Percentiles rank a stretch among this genome's conserved stretches.
Evolutionary conservation across 2,113 vertebrate species (phyloP).

Genomic region (Hoplias malabaricus): DNA sequence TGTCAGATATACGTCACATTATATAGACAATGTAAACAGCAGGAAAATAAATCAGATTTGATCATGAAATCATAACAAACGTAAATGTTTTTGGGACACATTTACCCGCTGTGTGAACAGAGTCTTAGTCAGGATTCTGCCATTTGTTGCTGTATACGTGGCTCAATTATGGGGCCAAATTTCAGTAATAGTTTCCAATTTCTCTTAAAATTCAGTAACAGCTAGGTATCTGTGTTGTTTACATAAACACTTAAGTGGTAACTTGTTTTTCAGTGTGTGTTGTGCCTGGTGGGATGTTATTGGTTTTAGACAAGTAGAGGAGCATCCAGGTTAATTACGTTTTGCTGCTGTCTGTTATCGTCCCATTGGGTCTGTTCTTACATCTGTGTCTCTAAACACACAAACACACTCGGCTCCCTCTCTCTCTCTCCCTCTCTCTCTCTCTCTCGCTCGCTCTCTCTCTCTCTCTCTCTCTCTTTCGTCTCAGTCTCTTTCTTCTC

Average conservation of each 20-base stretch:
- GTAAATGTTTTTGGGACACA: no score
- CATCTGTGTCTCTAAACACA: conserved; percentile 55
- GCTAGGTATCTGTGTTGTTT: conserved; percentile 20
- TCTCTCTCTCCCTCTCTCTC: conserved; percentile 4
- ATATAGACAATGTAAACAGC: no score
- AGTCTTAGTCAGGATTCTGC: no score
- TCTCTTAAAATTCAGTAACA: no score
- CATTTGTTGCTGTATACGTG: no score
- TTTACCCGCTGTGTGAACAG: no score
- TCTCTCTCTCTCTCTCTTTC: background rate
- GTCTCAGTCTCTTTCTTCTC: background rate
- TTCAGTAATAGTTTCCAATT: no score
- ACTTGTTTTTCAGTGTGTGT: background rate
- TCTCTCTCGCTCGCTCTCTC: background rate
- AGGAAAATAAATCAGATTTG: no score
- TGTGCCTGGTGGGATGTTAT: conserved; percentile 54
- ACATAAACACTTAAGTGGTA: background rate
- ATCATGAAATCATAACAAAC: no score
- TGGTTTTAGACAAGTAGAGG: conserved; percentile 70
- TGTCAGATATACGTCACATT: no score
- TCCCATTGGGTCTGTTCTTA: conserved; percentile 58
- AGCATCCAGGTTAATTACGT: conserved; percentile 75
- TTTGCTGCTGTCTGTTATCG: conserved; percentile 66
- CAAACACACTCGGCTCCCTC: conserved; percentile 18
- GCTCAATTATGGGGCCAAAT: no score